Evolutionary conservation across 2,797 vertebrate genomes (phyloP).

Genomic region (Crax fasciolata): DNA sequence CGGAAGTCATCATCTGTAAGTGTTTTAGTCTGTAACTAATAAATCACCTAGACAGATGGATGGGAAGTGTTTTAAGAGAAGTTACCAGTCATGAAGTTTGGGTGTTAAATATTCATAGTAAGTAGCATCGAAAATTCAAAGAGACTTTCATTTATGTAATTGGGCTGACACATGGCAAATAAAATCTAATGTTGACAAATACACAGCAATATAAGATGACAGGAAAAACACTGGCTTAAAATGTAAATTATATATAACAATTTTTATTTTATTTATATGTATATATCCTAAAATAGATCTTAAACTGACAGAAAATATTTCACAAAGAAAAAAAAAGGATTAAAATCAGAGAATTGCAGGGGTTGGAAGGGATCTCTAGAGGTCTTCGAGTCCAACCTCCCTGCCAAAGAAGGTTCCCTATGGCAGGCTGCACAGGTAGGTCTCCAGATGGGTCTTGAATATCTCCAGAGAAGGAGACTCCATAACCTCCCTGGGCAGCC

Average conservation of each 20-base stretch:
- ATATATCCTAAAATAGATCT: background rate
- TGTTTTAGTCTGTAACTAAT: background rate
- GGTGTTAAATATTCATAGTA: background rate
- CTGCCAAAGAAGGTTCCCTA: too few relatives aligned
- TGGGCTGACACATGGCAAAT: background rate
- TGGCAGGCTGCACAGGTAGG: too few relatives aligned
- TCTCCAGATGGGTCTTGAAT: too few relatives aligned
- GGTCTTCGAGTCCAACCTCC: too few relatives aligned
- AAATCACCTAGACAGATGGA: background rate
- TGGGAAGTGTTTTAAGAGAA: background rate
- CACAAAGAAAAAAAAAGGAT: background rate
- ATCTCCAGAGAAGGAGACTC: too few relatives aligned
- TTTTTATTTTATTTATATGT: background rate
- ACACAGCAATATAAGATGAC: background rate
- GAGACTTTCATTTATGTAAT: background rate
- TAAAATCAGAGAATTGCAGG: background rate
- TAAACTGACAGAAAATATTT: background rate
- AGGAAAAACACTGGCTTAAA: background rate
- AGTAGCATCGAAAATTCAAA: conserved; percentile 7
- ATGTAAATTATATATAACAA: background rate
- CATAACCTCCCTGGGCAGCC: too few relatives aligned
- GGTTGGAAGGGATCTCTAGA: too few relatives aligned
- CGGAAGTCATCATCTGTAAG: background rate
- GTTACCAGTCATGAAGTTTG: background rate
- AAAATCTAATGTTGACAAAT: background rate